Evolutionary conservation across 2,113 vertebrate species (phyloP).

Genomic region (Cyanistes caeruleus): DNA sequence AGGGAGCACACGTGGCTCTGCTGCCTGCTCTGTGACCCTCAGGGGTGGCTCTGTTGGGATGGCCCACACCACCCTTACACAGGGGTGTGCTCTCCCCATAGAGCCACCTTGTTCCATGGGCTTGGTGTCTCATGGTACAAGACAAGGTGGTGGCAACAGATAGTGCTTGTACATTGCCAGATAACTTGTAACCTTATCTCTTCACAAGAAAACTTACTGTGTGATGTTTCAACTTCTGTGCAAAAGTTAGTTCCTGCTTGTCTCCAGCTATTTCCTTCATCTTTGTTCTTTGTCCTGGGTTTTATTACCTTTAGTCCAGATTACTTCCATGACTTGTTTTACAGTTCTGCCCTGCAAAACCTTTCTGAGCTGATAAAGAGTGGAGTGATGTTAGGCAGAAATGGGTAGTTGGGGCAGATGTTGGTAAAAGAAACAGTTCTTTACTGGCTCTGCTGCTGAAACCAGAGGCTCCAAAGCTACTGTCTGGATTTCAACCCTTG

Average conservation of each 20-base stretch:
- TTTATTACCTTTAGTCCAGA: neutral
- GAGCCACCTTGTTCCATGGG: neutral
- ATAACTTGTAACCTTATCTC: neutral
- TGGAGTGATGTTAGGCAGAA: neutral
- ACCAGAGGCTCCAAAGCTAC: neutral
- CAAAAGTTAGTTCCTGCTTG: neutral
- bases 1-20: neutral
- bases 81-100: neutral
- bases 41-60: rapidly evolving
- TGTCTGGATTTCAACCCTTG: neutral
- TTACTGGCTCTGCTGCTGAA: neutral
- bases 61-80: neutral
- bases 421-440: neutral
- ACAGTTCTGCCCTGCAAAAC: neutral
- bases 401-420: neutral
- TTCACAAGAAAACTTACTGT: neutral
- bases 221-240: neutral
- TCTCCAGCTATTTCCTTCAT: neutral
- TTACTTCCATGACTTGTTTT: neutral
- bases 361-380: neutral
- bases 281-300: neutral
- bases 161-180: neutral
- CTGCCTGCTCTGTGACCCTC: neutral
- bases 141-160: neutral
- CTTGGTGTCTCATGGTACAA: neutral